These are phyloP conservation scores for Pocillopora meandrina DNA, from an alignment of 92 coral and sea anemone species.

Conservation along the genomic window DNA sequence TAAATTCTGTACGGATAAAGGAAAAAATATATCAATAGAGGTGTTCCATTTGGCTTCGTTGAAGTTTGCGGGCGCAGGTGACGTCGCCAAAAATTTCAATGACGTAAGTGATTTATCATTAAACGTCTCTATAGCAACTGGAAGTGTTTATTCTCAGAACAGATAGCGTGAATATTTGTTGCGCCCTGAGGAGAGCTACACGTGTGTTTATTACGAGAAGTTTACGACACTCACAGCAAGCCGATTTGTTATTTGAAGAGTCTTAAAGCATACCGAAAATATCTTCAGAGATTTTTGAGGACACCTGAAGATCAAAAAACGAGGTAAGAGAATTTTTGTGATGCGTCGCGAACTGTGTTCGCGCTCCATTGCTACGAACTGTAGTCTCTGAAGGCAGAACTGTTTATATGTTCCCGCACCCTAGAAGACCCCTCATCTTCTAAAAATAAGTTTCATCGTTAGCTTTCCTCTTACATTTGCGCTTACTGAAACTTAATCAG, in stretches of 20 bases:
- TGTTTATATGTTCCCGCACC: no score
- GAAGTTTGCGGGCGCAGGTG: conserved; percentile 16
- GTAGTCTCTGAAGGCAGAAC: no score
- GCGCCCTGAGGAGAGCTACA: neutral
- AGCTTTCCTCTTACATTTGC: no score
- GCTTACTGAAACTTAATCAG: neutral
- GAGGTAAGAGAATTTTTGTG: neutral
- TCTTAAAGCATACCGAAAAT: neutral
- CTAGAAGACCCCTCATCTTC: no score
- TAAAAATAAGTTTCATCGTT: no score
- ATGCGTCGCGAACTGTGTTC: neutral
- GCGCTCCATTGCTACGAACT: neutral
- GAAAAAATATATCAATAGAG: no score
- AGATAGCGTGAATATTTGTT: conserved; percentile 4
- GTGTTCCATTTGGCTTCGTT: neutral
- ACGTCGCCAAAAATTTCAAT: neutral
- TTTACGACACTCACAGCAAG: neutral
- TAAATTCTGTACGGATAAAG: no score
- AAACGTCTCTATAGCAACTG: conserved; percentile 39
- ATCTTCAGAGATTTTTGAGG: neutral
- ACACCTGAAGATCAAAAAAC: neutral
- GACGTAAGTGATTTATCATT: neutral
- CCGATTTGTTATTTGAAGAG: neutral
- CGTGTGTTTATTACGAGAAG: neutral
- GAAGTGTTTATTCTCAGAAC: conserved; percentile 21